A percentile compares a stretch with the other conserved stretches of the same genome.
These are phyloP conservation scores for Drosophila guanche DNA, from an alignment of 1,140 invertebrate species.

Conservation along the genomic window DNA sequence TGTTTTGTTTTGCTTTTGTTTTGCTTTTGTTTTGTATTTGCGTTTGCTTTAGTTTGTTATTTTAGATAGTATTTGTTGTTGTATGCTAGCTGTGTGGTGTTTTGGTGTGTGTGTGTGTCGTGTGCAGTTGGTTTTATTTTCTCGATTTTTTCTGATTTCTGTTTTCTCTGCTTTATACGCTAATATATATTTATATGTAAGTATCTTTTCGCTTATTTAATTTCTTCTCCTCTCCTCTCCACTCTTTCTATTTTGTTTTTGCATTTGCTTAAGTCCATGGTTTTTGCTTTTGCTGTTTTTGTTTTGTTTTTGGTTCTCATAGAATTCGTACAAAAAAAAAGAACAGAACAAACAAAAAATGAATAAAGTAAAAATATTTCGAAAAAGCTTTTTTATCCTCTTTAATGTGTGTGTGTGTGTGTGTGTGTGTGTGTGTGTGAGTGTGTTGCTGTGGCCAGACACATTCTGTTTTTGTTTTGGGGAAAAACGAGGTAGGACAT, in stretches of 20 bases:
- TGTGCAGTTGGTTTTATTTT: conserved; percentile 53
- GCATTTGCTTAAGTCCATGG: conserved; percentile 69
- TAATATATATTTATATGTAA: conserved; percentile 37
- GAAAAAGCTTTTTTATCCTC: conserved; percentile 56
- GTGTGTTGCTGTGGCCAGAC: conserved; percentile 47
- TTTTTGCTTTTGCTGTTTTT: conserved; percentile 39
- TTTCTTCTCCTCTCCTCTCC: conserved; percentile 35
- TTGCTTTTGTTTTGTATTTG: conserved; percentile 44
- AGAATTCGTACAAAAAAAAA: conserved; percentile 46
- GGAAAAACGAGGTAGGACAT: conserved; percentile 83
- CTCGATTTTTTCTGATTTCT: conserved; percentile 7
- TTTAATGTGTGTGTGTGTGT: conserved; percentile 42
- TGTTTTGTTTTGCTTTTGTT: neutral
- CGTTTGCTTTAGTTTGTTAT: conserved; percentile 41
- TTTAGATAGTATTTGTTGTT: conserved; percentile 60
- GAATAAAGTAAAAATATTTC: conserved; percentile 68
- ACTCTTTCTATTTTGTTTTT: conserved; percentile 48
- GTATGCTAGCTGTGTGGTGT: conserved; percentile 59
- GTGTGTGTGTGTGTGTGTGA: conserved; percentile 27
- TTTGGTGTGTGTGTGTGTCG: conserved; percentile 23
- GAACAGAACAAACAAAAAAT: conserved; percentile 26
- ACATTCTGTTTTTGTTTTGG: conserved; percentile 43
- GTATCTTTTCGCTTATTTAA: conserved; percentile 51
- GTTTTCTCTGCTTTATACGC: conserved; percentile 20
- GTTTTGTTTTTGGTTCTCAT: conserved; percentile 62